Evolutionary conservation across 23 tunicate genomes (phyloP), one percentile per base, ranked within the genome.

Genomic region (Phallusia fumigata): DNA sequence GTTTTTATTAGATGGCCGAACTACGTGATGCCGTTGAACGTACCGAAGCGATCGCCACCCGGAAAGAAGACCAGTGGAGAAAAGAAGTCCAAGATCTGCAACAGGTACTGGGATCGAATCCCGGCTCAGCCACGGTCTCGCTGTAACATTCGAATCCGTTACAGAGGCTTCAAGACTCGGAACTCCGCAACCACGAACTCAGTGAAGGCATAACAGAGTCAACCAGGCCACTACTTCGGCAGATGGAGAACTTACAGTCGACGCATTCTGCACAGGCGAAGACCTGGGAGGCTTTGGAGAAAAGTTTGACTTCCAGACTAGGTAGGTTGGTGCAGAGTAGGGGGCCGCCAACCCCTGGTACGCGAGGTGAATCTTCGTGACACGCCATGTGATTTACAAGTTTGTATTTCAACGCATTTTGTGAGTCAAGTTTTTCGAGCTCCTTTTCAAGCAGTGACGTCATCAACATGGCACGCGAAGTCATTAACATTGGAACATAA

Each of bases 141-240:
- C 3, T 22, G 69, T 21, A 58, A 58, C 69, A 6, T 24, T 58
- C 11, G 13, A 58, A 22, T 24, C 13, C 69, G 5, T 28, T 76
- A 10, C 82, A 89, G 94, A 84, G 93, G 65, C 72, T 94, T 58
- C 94, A 94, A 79, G 98, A 94, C 64, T 89, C 94, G 5, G 98
- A 94, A 44, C 72, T 77, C 32, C 86, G 98, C 12, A 94, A 94
- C 58, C 91, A 89, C 36, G 98, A 94, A 74, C 82, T 94, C 74
- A 82, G 94, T 50, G 90, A 94, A 19, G 83, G 76, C 64, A 84
- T 94, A 0, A 80, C 94, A 3, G 90, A 79, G 19, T 87, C 93
- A 0, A 94, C 98, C 0, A 78, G 98, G 52, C 98, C 98, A n/a
- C 79, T 94, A 11, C 65, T 94, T 18, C 65, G 98, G 18, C 98